phyloP scores from a whole-genome alignment of 2,113 vertebrate genomes.

The Candoia aspera region DNA sequence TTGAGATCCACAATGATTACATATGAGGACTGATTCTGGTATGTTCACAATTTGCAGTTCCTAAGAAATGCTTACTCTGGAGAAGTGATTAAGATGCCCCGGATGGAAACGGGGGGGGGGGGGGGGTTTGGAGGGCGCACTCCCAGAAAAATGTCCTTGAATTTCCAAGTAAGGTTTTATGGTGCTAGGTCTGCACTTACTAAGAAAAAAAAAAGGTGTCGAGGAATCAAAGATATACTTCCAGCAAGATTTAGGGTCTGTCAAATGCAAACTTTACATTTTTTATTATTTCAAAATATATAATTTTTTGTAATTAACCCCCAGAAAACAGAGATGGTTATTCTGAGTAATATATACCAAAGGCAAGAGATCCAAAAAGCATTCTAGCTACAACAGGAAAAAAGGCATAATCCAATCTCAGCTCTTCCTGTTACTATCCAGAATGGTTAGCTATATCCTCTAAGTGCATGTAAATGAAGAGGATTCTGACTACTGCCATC shows the following conservation, averaged over 20 bases:
- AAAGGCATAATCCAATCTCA: background rate
- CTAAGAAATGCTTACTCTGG: background rate
- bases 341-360: background rate
- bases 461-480: conserved; percentile 1
- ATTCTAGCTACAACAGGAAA: background rate
- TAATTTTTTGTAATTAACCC: background rate
- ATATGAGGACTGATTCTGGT: background rate
- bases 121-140: too few species aligned
- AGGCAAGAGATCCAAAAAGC: conserved; percentile 10
- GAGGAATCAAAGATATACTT: background rate
- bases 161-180: background rate
- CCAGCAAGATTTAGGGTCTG: background rate
- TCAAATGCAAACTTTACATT: background rate
- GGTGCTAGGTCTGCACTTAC: too few species aligned
- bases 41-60: background rate
- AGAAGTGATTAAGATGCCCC: background rate
- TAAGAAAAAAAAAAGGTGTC: background rate
- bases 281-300: background rate
- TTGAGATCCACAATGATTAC: background rate
- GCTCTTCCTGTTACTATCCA: background rate
- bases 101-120: background rate
- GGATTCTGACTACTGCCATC: background rate
- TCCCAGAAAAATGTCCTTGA: background rate
- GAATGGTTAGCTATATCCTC: background rate
- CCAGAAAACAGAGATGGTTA: background rate